phyloP scores from a whole-genome alignment of 1,140 invertebrate genomes.

The Drosophila sucinea region DNA sequence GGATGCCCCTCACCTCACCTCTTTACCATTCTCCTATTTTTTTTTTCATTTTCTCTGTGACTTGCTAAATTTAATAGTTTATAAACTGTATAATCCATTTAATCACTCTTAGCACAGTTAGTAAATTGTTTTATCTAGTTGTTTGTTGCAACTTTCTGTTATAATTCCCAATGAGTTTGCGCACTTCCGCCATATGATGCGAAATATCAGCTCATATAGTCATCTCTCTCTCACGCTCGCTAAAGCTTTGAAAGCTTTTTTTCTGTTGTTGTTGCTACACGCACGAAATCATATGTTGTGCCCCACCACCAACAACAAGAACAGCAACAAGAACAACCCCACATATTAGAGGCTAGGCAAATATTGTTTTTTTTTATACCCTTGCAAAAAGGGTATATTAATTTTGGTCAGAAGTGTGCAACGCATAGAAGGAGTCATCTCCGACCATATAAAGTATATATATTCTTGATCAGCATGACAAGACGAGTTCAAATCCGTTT shows the following conservation, averaged over 20 bases:
- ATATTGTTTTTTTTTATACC: conserved; percentile 49
- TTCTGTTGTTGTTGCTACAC: conserved; percentile 27
- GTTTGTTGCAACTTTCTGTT: conserved; percentile 7
- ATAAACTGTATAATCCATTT: background rate
- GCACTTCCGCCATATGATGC: conserved; percentile 41
- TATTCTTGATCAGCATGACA: too few species aligned
- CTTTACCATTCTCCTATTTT: background rate
- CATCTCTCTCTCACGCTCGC: conserved; percentile 44
- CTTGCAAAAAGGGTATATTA: too few species aligned
- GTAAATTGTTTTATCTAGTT: background rate
- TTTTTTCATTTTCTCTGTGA: background rate
- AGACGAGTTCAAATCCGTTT: too few species aligned
- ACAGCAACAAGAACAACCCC: conserved; percentile 16
- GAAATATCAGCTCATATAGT: conserved; percentile 32
- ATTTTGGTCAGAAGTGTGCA: too few species aligned
- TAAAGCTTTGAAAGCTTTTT: conserved; percentile 56
- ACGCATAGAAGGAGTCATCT: too few species aligned
- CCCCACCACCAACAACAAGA: conserved; percentile 44
- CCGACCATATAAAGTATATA: too few species aligned
- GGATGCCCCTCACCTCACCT: background rate
- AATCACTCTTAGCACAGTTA: conserved; percentile 5
- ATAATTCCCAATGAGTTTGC: conserved; percentile 61
- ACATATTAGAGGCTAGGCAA: conserved; percentile 30
- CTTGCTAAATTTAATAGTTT: background rate
- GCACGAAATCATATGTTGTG: conserved; percentile 71